Percentiles rank a stretch among this genome's conserved stretches.
These are phyloP conservation scores for Hylaea fasciaria DNA, from an alignment of 2,888 invertebrate genomes.

Conservation along the genomic window DNA sequence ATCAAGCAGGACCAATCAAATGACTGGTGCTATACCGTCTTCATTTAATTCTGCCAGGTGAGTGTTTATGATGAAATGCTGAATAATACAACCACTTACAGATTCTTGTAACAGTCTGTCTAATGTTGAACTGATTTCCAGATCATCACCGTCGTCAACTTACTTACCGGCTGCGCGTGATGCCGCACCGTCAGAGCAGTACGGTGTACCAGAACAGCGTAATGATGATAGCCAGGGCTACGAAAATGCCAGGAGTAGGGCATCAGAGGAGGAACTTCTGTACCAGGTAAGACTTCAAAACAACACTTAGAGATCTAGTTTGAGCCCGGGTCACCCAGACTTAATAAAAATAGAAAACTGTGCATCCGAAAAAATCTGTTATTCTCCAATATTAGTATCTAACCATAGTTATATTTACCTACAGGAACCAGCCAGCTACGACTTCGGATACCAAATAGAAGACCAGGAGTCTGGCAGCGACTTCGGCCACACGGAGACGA, in stretches of 20 bases:
- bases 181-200: slow-evolving; percentile 68
- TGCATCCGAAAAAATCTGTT: too few species aligned
- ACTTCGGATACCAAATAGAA: slow-evolving; percentile 87
- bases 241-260: slow-evolving; percentile 56
- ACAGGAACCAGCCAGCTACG: slow-evolving; percentile 88
- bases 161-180: slow-evolving; percentile 54
- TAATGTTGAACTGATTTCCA: slow-evolving; percentile 31
- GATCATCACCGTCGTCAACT: slow-evolving; percentile 59
- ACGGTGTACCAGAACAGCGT: slow-evolving; percentile 75
- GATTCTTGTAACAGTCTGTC: background rate
- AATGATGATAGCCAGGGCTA: slow-evolving; percentile 55
- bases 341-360: too few species aligned
- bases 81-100: background rate
- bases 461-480: slow-evolving; percentile 86
- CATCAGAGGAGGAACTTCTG: slow-evolving; percentile 61
- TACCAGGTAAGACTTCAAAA: slow-evolving; percentile 57
- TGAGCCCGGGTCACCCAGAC: too few species aligned
- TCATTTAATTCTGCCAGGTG: slow-evolving; percentile 64
- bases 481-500: slow-evolving; percentile 87
- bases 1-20: slow-evolving; percentile 55
- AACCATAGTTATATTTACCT: background rate
- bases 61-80: slow-evolving; percentile 3
- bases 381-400: too few species aligned
- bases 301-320: too few species aligned
- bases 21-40: slow-evolving; percentile 61